Percentiles rank a stretch among this genome's conserved stretches.
Conservation (phyloP, 2,888 invertebrate species). For the Acanthosepion esculentum region DNA sequence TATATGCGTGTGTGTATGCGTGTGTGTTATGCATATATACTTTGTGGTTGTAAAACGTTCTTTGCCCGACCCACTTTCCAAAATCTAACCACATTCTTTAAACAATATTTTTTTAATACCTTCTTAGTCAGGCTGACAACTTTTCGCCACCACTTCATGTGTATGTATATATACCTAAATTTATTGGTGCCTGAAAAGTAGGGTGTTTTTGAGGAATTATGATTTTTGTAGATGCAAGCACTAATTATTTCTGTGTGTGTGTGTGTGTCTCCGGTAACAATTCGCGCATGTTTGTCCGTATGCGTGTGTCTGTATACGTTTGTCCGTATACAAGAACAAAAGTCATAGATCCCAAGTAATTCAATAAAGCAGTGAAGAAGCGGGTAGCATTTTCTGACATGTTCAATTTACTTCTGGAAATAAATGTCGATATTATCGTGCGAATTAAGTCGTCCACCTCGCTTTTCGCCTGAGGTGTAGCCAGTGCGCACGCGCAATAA, state of each 20-base stretch:
- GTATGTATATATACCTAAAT: too few species aligned
- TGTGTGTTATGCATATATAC: too few species aligned
- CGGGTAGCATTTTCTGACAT: conserved; percentile 2
- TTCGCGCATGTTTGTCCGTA: not conserved
- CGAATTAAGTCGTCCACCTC: conserved; percentile 44
- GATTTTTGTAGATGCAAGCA: not conserved
- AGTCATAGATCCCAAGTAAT: conserved; percentile 40
- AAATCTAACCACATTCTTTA: too few species aligned
- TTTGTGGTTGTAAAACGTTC: too few species aligned
- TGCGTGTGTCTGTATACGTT: not conserved
- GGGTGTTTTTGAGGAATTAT: too few species aligned
- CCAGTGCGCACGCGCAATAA: conserved; percentile 40
- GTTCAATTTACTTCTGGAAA: conserved; percentile 47
- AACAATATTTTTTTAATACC: too few species aligned
- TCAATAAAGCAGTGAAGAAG: conserved; percentile 38
- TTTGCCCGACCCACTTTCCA: too few species aligned
- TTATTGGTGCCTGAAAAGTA: too few species aligned
- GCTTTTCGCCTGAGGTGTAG: not conserved
- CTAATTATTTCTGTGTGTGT: not conserved
- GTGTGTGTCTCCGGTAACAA: not conserved
- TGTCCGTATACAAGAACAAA: not conserved
- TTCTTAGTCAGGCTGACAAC: too few species aligned
- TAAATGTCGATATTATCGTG: conserved; percentile 44
- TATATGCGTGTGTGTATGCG: too few species aligned
- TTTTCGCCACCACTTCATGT: too few species aligned